Percentiles rank a stretch among this genome's conserved stretches.
These are phyloP conservation scores for Deilephila porcellus DNA, from an alignment of 2,888 invertebrate species.

Conservation along the genomic window DNA sequence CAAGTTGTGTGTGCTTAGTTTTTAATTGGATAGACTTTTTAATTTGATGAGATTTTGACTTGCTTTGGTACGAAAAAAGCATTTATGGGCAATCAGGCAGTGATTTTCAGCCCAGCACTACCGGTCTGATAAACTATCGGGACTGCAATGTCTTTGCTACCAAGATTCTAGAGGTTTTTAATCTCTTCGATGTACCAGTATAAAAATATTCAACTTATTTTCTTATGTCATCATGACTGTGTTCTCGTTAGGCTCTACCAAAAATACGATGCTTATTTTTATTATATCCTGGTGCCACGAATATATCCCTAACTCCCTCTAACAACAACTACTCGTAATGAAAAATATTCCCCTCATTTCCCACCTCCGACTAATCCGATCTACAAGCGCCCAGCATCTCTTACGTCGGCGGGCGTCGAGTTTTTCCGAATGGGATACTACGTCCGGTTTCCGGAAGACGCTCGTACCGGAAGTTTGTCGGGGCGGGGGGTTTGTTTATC, in stretches of 20 bases:
- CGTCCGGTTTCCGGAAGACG: slow-evolving; percentile 69
- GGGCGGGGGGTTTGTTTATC: slow-evolving; percentile 53
- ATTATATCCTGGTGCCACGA: not conserved
- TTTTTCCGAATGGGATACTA: slow-evolving; percentile 74
- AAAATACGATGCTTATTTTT: not conserved
- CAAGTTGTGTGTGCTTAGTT: slow-evolving; percentile 1
- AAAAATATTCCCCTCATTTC: slow-evolving; percentile 7
- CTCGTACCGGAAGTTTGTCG: slow-evolving; percentile 68
- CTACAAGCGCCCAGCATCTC: not conserved
- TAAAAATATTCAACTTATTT: too few relatives aligned
- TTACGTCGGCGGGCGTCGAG: slow-evolving; percentile 42
- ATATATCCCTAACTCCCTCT: not conserved
- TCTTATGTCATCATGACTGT: too few relatives aligned
- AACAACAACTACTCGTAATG: not conserved
- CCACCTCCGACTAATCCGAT: slow-evolving; percentile 10
- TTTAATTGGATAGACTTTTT: slow-evolving; percentile 5
- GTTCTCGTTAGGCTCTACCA: too few relatives aligned
- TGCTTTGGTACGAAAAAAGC: not conserved
- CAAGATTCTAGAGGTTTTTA: too few relatives aligned
- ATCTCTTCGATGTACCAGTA: too few relatives aligned
- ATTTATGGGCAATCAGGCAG: too few relatives aligned
- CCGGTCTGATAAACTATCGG: too few relatives aligned
- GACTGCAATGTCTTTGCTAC: too few relatives aligned
- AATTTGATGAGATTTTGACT: not conserved
- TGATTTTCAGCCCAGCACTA: too few relatives aligned